Evolutionary conservation across 2,888 invertebrate genomes (phyloP).

Genomic region (Julus scanicus): DNA sequence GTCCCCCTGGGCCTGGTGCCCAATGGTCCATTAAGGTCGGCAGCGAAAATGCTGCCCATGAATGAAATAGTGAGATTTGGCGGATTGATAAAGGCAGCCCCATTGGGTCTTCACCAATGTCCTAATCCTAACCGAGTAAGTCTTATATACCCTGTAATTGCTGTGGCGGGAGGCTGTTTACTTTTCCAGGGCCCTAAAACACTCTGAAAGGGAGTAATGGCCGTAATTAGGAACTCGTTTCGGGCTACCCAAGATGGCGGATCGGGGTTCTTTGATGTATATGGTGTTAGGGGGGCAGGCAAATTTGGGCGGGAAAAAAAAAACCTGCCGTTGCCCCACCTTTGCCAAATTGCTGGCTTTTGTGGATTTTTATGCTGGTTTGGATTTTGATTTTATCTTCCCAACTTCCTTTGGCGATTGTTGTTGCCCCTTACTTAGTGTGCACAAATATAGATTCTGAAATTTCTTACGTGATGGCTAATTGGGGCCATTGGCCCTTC

Average conservation of each 20-base stretch:
- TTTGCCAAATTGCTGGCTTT: neutral
- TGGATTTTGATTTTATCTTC: neutral
- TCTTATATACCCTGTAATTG: neutral
- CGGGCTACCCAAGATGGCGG: constrained; percentile 8
- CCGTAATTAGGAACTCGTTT: constrained; percentile 45
- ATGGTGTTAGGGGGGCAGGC: neutral
- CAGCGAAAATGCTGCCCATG: constrained; percentile 36
- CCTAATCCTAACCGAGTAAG: neutral
- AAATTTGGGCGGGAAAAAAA: constrained; percentile 3
- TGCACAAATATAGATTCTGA: neutral
- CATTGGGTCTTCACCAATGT: neutral
- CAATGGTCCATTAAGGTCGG: constrained; percentile 43
- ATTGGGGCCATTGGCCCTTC: constrained; percentile 21
- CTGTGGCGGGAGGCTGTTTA: constrained; percentile 36
- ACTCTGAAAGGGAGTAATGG: constrained; percentile 36
- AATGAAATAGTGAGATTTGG: constrained; percentile 43
- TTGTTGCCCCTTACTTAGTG: neutral
- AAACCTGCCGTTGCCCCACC: neutral
- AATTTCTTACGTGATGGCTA: neutral
- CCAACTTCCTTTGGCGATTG: neutral
- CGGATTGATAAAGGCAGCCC: neutral
- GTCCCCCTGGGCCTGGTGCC: neutral
- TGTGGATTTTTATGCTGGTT: neutral
- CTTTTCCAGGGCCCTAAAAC: constrained; percentile 28
- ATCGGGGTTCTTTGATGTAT: constrained; percentile 2